These are phyloP conservation scores for Orthosia gracilis DNA, from an alignment of 2,888 invertebrate species.

Conservation along the genomic window DNA sequence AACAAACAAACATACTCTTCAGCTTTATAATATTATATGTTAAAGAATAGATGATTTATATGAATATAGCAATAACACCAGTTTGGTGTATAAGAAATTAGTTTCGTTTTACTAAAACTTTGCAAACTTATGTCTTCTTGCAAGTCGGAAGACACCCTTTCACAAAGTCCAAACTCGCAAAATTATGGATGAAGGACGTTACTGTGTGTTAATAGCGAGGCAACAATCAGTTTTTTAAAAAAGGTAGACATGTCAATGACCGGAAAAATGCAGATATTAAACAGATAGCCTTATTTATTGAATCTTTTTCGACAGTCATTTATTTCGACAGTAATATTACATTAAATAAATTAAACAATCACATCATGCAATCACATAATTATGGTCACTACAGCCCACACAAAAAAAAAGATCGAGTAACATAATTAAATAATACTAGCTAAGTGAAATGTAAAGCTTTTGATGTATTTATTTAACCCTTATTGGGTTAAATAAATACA, in stretches of 20 bases:
- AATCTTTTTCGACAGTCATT: constrained; percentile 2
- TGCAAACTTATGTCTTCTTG: neutral
- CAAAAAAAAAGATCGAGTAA: constrained; percentile 5
- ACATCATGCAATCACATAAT: constrained; percentile 1
- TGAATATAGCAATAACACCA: neutral
- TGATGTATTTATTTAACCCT: no score
- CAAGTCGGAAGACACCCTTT: neutral
- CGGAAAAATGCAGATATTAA: neutral
- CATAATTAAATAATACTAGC: neutral
- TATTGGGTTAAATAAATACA: constrained; percentile 10
- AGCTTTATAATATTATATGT: no score
- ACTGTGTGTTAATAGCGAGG: neutral
- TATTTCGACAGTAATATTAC: constrained; percentile 5
- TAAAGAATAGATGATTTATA: no score
- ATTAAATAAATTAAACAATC: constrained; percentile 18
- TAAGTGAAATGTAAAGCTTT: no score
- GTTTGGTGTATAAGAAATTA: neutral
- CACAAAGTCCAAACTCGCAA: constrained; percentile 13
- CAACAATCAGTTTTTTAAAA: neutral
- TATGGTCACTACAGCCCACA: neutral
- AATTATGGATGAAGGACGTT: constrained; percentile 10
- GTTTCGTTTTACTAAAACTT: neutral
- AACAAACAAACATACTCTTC: no score
- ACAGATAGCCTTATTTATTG: constrained; percentile 1
- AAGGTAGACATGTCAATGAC: neutral